A percentile compares a stretch with the other conserved stretches of the same genome.
Evolutionary conservation across 2,113 vertebrate genomes (phyloP).

Genomic region (Salminus brasiliensis): DNA sequence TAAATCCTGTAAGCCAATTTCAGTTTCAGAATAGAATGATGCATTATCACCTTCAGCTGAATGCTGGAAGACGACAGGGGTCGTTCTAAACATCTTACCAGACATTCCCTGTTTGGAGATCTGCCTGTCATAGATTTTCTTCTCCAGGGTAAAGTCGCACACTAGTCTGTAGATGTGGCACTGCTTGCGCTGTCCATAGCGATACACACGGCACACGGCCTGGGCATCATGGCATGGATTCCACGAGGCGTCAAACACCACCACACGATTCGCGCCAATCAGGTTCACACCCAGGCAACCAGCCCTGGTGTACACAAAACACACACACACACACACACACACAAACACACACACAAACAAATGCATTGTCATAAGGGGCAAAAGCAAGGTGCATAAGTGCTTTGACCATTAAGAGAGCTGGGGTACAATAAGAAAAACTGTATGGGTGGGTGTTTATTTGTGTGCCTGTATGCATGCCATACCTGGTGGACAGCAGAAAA

Average conservation of each 20-base stretch:
- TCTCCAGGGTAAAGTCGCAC: conserved; percentile 94
- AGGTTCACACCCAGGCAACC: conserved; percentile 95
- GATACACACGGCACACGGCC: conserved; percentile 93
- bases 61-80: background rate
- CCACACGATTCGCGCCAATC: conserved; percentile 94
- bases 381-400: background rate
- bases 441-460: background rate
- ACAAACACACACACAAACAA: background rate
- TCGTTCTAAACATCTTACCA: conserved; percentile 71
- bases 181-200: conserved; percentile 91
- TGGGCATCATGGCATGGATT: conserved; percentile 96
- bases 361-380: background rate
- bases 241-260: conserved; percentile 97
- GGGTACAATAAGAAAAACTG: background rate
- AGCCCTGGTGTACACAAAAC: conserved; percentile 73
- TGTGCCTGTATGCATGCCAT: conserved; percentile 17
- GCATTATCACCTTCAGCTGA: background rate
- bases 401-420: background rate
- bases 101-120: conserved; percentile 98
- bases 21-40: background rate
- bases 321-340: background rate
- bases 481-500: conserved; percentile 93
- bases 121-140: conserved; percentile 97
- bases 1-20: background rate
- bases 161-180: conserved; percentile 95